Evolutionary conservation across 2,113 vertebrate species (phyloP).

Genomic region (Ailurus styani): DNA sequence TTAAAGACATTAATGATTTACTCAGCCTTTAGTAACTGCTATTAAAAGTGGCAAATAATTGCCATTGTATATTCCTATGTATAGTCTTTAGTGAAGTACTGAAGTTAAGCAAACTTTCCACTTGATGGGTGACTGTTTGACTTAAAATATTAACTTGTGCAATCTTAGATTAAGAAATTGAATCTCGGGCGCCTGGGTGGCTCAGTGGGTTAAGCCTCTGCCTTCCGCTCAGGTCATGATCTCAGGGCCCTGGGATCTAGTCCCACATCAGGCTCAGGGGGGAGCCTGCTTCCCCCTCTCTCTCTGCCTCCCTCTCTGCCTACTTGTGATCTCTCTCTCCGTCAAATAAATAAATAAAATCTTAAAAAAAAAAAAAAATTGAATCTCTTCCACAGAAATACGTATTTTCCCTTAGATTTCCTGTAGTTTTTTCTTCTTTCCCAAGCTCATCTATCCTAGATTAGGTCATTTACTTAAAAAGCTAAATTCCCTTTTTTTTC

Average conservation of each 20-base stretch:
- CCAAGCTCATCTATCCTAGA: neutral
- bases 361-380: too few relatives aligned
- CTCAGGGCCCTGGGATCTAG: too few relatives aligned
- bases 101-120: neutral
- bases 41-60: slow-evolving; percentile 10
- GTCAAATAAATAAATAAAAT: too few relatives aligned
- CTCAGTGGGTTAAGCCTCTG: too few relatives aligned
- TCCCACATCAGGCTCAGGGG: too few relatives aligned
- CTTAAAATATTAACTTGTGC: neutral
- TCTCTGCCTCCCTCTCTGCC: too few relatives aligned
- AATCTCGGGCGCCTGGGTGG: too few relatives aligned
- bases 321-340: too few relatives aligned
- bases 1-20: neutral
- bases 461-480: neutral
- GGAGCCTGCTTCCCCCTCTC: too few relatives aligned
- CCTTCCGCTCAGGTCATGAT: too few relatives aligned
- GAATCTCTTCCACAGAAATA: neutral
- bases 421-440: neutral
- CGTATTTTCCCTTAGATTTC: neutral
- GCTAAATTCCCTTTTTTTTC: neutral
- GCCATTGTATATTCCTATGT: neutral
- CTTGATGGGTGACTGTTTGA: neutral
- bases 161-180: neutral
- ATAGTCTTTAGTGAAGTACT: neutral
- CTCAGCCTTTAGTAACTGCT: neutral